phyloP scores from a whole-genome alignment of 53 echinoderm and acorn worm genomes.

The Pentamera pediparva region DNA sequence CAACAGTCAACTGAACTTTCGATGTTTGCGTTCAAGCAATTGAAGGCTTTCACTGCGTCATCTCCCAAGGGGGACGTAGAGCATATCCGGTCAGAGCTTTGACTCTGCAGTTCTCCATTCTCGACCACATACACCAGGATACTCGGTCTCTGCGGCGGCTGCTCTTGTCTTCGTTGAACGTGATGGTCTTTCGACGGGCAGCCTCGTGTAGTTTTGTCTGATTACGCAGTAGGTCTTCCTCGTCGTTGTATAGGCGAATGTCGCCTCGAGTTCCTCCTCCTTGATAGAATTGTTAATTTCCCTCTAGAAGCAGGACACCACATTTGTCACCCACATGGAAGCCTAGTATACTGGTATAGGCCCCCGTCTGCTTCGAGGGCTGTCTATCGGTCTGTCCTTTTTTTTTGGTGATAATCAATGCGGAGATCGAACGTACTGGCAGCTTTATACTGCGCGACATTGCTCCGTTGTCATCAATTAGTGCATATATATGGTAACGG shows the following conservation, averaged over 20 bases:
- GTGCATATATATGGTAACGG: conserved; percentile 16
- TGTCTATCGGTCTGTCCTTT: conserved; percentile 14
- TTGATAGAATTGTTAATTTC: conserved; percentile 26
- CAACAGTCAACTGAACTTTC: conserved; percentile 6
- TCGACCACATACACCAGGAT: conserved; percentile 25
- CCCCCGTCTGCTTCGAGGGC: conserved; percentile 23
- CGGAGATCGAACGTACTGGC: conserved; percentile 23
- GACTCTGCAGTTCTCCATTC: conserved; percentile 13
- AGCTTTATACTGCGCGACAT: neutral
- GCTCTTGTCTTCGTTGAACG: conserved; percentile 28
- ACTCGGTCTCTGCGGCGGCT: neutral
- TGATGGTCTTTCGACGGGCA: conserved; percentile 28
- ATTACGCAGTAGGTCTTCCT: neutral
- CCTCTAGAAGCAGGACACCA: conserved; percentile 26
- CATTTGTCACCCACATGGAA: conserved; percentile 29
- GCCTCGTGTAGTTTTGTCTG: conserved; percentile 22
- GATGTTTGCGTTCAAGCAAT: conserved; percentile 13
- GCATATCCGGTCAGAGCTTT: too few species aligned
- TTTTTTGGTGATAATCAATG: conserved; percentile 13
- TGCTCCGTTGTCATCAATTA: conserved; percentile 19
- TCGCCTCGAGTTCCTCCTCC: conserved; percentile 26
- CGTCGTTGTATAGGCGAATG: conserved; percentile 14
- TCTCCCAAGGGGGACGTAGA: conserved; percentile 10
- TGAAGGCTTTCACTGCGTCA: conserved; percentile 21
- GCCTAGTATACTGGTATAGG: conserved; percentile 28